Evolutionary conservation across 2,888 invertebrate genomes (phyloP), one percentile per base, ranked within the genome.

Genomic region (Drosophila recens): DNA sequence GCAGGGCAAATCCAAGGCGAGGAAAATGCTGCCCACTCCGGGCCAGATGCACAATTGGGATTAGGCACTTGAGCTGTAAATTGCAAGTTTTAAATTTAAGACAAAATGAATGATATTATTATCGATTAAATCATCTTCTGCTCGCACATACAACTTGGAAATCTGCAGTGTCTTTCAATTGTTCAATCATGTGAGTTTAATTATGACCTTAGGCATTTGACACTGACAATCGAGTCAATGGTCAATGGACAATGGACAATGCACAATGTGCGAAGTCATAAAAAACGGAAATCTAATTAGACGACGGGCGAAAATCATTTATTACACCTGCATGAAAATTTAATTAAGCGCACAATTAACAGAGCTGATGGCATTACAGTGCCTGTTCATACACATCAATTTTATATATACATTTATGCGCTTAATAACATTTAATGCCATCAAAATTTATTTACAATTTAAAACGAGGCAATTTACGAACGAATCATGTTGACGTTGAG

Each of bases 241-340:
- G 23, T 48, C 27, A 36, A 33, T 36, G 70, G 38, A 49, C 48
- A 54, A 51, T 34, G 49, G 43, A 34, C 53, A 72, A 17, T 17
- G 23, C 45, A 13, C 17, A 46, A 38, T 34, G 46, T 34, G 36
- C 45, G 40, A 53, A 53, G 62, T 58, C 70, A 57, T 75, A 58
- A 58, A 76, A 70, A 86, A 71, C 52, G 75, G 45, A 87, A 86
- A 89, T 84, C 87, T 86, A 87, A 86, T 86, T 89, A 86, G 81
- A 80, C 59, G 69, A 51, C 70, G 49, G 45, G 67, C 53, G 75
- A 84, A 87, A 82, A 83, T 84, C 87, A 76, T 87, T 88, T 88
- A 87, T 88, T 75, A 74, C 82, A 90, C 82, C 90, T 88, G 89
- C 87, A 90, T 89, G 76, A 82, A 87, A 87, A 87, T 90, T 90